These are phyloP conservation scores for Gnatocerus cornutus DNA, from an alignment of 2,888 invertebrate genomes.

Conservation along the genomic window DNA sequence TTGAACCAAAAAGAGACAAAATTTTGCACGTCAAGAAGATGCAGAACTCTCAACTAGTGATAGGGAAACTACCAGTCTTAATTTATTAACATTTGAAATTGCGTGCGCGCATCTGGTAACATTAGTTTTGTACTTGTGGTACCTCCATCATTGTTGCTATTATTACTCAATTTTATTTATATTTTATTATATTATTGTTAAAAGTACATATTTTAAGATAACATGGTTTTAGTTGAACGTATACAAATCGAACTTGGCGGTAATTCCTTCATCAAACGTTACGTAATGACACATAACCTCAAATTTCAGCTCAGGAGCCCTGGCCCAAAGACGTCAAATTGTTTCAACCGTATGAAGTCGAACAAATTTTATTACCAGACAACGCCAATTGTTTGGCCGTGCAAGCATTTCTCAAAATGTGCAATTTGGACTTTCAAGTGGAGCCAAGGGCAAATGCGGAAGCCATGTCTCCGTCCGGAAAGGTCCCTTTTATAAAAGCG, in stretches of 20 bases:
- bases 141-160: no score
- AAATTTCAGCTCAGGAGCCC: constrained; percentile 82
- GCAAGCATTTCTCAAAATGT: constrained; percentile 95
- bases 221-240: constrained; percentile 61
- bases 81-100: no score
- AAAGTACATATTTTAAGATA: constrained; percentile 16
- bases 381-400: constrained; percentile 95
- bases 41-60: no score
- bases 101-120: not conserved
- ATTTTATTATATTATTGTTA: not conserved
- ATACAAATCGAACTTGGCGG: constrained; percentile 63
- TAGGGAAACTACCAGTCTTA: no score
- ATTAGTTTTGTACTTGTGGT: not conserved
- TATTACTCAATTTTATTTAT: not conserved
- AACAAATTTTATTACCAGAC: constrained; percentile 95
- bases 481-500: constrained; percentile 93
- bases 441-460: constrained; percentile 94
- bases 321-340: constrained; percentile 92
- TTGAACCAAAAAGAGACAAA: no score
- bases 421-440: constrained; percentile 86
- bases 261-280: constrained; percentile 44
- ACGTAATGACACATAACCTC: constrained; percentile 39
- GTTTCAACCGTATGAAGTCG: constrained; percentile 93
- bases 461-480: constrained; percentile 96
- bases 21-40: no score